Evolutionary conservation across 2,888 invertebrate species (phyloP).

Genomic region (Autographa gamma): DNA sequence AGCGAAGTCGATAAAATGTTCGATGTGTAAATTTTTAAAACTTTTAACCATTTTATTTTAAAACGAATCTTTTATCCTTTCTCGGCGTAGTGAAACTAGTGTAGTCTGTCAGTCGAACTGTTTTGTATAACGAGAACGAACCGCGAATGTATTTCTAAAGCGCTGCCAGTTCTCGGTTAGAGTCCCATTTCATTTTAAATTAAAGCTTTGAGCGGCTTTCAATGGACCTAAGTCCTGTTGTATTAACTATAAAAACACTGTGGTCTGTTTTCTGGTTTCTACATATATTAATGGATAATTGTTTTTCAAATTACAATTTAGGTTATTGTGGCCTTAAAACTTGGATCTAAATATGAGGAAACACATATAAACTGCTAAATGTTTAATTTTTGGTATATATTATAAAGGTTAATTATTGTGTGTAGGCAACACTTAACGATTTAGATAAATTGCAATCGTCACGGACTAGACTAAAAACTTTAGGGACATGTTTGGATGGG

Average conservation of each 20-base stretch:
- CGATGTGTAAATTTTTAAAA: background rate
- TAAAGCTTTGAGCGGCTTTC: background rate
- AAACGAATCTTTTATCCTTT: background rate
- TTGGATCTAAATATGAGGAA: too few relatives aligned
- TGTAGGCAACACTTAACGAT: too few relatives aligned
- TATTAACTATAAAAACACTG: background rate
- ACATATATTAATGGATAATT: background rate
- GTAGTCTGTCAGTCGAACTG: background rate
- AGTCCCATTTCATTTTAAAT: constrained; percentile 8
- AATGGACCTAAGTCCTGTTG: constrained; percentile 6
- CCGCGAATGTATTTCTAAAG: constrained; percentile 4
- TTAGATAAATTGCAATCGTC: too few relatives aligned
- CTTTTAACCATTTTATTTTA: background rate
- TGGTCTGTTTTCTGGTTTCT: background rate
- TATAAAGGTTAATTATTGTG: too few relatives aligned
- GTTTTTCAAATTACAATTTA: too few relatives aligned
- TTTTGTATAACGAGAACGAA: constrained; percentile 1
- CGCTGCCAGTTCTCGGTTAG: background rate
- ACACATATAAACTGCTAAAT: too few relatives aligned
- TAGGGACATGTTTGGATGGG: too few relatives aligned
- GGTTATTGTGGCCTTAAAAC: too few relatives aligned
- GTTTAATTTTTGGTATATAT: too few relatives aligned
- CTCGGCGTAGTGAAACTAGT: background rate
- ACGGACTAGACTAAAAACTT: too few relatives aligned
- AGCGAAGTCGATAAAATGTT: background rate